Percentiles rank a stretch among this genome's conserved stretches.
Evolutionary conservation across 2,888 invertebrate genomes (phyloP).

Genomic region (Siphlonurus alternatus): DNA sequence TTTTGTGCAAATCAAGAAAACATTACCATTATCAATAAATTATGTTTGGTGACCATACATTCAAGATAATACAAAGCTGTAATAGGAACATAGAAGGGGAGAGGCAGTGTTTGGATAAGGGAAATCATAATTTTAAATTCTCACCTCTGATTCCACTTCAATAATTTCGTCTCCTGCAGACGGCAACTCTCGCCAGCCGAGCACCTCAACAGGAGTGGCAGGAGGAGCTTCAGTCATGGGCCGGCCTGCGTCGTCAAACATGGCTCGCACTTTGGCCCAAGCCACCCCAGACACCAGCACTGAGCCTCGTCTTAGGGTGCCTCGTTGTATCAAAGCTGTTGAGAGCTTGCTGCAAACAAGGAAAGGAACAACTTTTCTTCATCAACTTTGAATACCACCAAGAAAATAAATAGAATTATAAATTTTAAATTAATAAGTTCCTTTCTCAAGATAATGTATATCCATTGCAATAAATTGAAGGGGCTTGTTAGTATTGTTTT

Average conservation of each 20-base stretch:
- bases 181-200: slow-evolving; percentile 85
- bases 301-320: slow-evolving; percentile 61
- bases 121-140: not conserved
- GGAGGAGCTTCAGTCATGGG: slow-evolving; percentile 52
- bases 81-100: no score
- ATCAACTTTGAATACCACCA: slow-evolving; percentile 7
- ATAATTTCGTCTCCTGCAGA: slow-evolving; percentile 74
- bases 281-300: slow-evolving; percentile 67
- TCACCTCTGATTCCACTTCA: slow-evolving; percentile 61
- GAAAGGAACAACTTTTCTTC: slow-evolving; percentile 8
- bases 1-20: no score
- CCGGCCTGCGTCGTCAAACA: slow-evolving; percentile 61
- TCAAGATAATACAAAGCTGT: no score
- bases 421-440: not conserved
- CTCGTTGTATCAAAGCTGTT: slow-evolving; percentile 69
- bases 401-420: slow-evolving; percentile 1
- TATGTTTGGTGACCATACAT: no score
- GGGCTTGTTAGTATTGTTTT: no score
- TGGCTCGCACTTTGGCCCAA: slow-evolving; percentile 65
- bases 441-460: no score
- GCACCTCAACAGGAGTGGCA: slow-evolving; percentile 63
- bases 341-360: slow-evolving; percentile 47
- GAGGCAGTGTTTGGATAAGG: no score
- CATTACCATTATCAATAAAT: no score
- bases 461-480: no score